A percentile compares a stretch with the other conserved stretches of the same genome.
These are phyloP conservation scores for Salticus scenicus DNA, from an alignment of 2,888 invertebrate genomes.

Conservation along the genomic window DNA sequence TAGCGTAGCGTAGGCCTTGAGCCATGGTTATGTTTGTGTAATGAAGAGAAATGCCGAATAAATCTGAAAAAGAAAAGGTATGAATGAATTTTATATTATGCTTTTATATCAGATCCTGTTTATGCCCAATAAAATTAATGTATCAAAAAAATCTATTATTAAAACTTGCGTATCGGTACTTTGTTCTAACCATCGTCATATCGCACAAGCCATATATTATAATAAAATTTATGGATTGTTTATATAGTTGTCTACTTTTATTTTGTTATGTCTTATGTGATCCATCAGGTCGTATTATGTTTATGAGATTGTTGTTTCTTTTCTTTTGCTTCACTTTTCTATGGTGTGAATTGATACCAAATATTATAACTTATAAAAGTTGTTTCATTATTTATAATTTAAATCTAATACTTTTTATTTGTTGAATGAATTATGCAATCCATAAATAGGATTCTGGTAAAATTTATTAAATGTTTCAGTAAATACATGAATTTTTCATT, in stretches of 20 bases:
- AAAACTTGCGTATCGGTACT: not conserved
- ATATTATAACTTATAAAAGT: no score
- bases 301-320: no score
- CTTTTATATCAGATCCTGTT: not conserved
- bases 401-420: no score
- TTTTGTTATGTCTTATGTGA: no score
- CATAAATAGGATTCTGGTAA: no score
- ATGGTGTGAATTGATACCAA: no score
- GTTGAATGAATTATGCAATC: no score
- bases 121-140: not conserved
- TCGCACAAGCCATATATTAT: conserved; percentile 21
- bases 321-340: no score
- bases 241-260: not conserved
- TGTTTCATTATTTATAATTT: no score
- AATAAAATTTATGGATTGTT: conserved; percentile 23
- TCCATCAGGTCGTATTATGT: no score
- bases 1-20: conserved; percentile 71
- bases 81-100: not conserved
- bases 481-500: no score
- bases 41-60: conserved; percentile 69
- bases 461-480: no score
- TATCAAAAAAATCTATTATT: not conserved
- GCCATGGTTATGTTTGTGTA: conserved; percentile 70
- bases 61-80: conserved; percentile 69
- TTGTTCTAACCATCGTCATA: not conserved